Evolutionary conservation across 30 jellyfish, hydroid and myxozoan species (phyloP), one percentile per base, ranked within the genome.

Genomic region (Sanderia malayensis): DNA sequence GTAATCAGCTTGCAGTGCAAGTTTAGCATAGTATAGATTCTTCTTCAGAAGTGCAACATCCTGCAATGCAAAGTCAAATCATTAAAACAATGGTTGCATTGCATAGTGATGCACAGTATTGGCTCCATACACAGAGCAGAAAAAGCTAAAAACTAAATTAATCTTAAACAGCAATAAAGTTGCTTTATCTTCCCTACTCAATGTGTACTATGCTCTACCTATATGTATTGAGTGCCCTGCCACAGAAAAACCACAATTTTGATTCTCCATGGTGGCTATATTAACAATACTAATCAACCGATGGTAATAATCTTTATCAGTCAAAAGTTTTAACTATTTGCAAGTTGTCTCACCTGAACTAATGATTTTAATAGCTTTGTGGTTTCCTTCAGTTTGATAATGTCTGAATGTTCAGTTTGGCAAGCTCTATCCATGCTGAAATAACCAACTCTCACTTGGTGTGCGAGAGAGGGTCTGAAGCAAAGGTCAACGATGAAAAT

Each of bases 1-100:
- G 66, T 92, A 84, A 34, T 84, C 98, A 46, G 98, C 96, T 73
- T 92, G 98, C 37, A 92, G 46, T 9, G 96, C 86, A 64, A 84
- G 75, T 52, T 85, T 92, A 9, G 98, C 84, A 68, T 77, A 84
- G 63, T 84, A 61, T 58, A 92, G 71, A 53, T 53, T 84, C 59
- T 80, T 84, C 70, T 92, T 92, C 83, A 92, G 76, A 57, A 67
- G 41, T 20, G 79, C 9, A 1, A 85, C 31, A 4, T 92, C 96
- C 88, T 83, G 13, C 20, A 26, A 55, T 4, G 18, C 7, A 55
- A 20, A 44, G n/a, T n/a, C 11, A n/a, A 44, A 44, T 44, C 58
- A 10, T 10, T 10, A 44, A 10, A 44, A 10, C n/a, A n/a, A n/a
- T n/a, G n/a, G 58, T 45, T 11, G 58, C n/a, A 45, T 45, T n/a